Conservation (phyloP, 2,888 invertebrate genomes). For the Leptothorax acervorum region DNA sequence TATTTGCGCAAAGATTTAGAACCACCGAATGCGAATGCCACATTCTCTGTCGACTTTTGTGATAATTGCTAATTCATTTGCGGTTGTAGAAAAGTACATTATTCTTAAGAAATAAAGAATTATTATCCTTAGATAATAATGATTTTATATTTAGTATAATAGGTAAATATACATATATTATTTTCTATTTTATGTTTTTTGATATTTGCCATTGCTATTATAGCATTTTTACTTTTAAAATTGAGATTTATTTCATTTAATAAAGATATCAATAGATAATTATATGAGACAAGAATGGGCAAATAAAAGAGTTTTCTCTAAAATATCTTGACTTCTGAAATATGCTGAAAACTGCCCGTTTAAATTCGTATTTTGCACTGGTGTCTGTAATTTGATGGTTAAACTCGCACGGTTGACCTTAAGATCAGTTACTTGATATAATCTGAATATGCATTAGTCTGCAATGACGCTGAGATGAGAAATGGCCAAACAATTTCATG, state of each 20-base stretch:
- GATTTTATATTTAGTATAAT: background rate
- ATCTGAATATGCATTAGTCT: slow-evolving; percentile 71
- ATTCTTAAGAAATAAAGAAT: background rate
- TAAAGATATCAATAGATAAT: slow-evolving; percentile 3
- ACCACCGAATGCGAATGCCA: background rate
- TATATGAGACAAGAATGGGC: background rate
- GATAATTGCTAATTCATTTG: background rate
- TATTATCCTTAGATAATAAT: background rate
- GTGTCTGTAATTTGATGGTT: slow-evolving; percentile 39
- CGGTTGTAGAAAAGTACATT: background rate
- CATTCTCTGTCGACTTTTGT: background rate
- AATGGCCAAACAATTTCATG: slow-evolving; percentile 68
- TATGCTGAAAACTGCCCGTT: background rate
- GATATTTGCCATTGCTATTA: background rate
- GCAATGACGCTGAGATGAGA: slow-evolving; percentile 64
- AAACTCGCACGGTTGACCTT: slow-evolving; percentile 28
- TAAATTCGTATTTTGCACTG: background rate
- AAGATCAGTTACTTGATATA: slow-evolving; percentile 32
- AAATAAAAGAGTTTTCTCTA: background rate
- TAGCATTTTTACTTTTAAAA: background rate
- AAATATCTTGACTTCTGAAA: background rate
- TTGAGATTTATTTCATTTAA: background rate
- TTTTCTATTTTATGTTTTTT: background rate
- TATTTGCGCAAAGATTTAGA: background rate
- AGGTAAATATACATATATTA: background rate